Percentiles rank a stretch among this genome's conserved stretches.
These are phyloP conservation scores for Drosophila paramelanica DNA, from an alignment of 2,888 invertebrate genomes.

Conservation along the genomic window DNA sequence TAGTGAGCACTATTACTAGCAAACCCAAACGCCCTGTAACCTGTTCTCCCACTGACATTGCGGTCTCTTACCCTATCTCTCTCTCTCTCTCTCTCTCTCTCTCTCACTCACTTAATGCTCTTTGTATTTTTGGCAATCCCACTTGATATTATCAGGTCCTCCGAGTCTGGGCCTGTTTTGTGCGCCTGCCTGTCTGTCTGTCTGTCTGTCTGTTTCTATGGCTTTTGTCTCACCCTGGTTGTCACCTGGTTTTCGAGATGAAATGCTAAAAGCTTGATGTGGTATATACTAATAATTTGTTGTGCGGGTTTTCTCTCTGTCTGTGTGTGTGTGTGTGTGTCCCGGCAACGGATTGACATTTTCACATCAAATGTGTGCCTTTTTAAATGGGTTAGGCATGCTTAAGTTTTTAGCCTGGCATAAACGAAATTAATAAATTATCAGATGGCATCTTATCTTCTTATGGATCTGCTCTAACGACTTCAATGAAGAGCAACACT, in stretches of 20 bases:
- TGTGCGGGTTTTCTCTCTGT: slow-evolving; percentile 29
- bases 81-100: no score
- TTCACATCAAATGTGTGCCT: slow-evolving; percentile 60
- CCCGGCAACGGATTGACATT: slow-evolving; percentile 70
- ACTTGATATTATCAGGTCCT: slow-evolving; percentile 74
- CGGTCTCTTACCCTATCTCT: slow-evolving; percentile 37
- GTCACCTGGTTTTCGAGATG: slow-evolving; percentile 68
- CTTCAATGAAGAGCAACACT: not conserved
- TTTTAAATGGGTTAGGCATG: slow-evolving; percentile 14
- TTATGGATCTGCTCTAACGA: not conserved
- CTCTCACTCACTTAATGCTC: no score
- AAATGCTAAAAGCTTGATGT: slow-evolving; percentile 63
- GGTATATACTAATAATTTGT: slow-evolving; percentile 58
- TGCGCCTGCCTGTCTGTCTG: slow-evolving; percentile 20
- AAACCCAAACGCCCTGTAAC: not conserved
- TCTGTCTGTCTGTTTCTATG: slow-evolving; percentile 26
- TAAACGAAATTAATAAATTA: slow-evolving; percentile 34
- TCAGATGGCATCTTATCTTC: slow-evolving; percentile 3
- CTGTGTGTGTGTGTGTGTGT: slow-evolving; percentile 31
- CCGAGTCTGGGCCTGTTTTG: slow-evolving; percentile 8
- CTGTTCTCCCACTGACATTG: slow-evolving; percentile 31
- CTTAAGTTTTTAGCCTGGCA: slow-evolving; percentile 5
- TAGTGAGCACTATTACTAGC: slow-evolving; percentile 77
- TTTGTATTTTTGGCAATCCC: slow-evolving; percentile 63
- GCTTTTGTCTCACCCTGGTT: slow-evolving; percentile 59